Base-by-base conservation (phyloP, 1,140 invertebrate species). In the Drosophila pruinosa region DNA sequence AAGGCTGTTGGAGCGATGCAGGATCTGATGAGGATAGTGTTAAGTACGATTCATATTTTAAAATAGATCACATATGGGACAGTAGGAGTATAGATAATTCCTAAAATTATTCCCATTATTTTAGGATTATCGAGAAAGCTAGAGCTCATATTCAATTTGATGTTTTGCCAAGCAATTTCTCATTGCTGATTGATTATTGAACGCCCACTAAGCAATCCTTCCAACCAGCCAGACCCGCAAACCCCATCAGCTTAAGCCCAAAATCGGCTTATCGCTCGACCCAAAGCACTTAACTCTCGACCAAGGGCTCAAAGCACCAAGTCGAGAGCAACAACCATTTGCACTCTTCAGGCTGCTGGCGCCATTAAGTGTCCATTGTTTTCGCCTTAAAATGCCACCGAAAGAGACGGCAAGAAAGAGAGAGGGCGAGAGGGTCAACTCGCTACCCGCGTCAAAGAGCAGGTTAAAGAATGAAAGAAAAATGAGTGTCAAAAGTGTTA, bases 221-320 rank as follows among this genome's bases (percentile, higher is more conserved):
- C 0, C n/a, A 53, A 53, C 10, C 15, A 34, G 47, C 4, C 19
- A 17, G 31, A 31, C 41, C 41, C 43, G 34, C 53, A 71, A 53
- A 69, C 50, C 43, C 61, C 68, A 57, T 50, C 62, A 45, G 12
- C 36, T 67, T 64, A 45, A 70, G 36, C 8, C 31, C 59, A 31
- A 70, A 70, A 70, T 62, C 59, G n/a, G 67, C 59, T 70, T 70
- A 70, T 70, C 67, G 34, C 59, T 70, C 59, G 67, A 48, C 67
- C 59, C 67, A 73, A 69, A 77, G 48, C 64, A 81, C 74, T 67
- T 53, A 61, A 59, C 43, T 61, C 62, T 61, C 45, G 52, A 53
- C 65, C 72, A 58, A 78, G 56, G 31, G 59, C 50, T 54, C 50
- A 63, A 56, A 45, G 28, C 17, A 36, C n/a, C 15, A 1, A 19